Evolutionary conservation across 37 sponge, comb jelly and placozoan species (phyloP).

Genomic region (Hormiphora californensis): DNA sequence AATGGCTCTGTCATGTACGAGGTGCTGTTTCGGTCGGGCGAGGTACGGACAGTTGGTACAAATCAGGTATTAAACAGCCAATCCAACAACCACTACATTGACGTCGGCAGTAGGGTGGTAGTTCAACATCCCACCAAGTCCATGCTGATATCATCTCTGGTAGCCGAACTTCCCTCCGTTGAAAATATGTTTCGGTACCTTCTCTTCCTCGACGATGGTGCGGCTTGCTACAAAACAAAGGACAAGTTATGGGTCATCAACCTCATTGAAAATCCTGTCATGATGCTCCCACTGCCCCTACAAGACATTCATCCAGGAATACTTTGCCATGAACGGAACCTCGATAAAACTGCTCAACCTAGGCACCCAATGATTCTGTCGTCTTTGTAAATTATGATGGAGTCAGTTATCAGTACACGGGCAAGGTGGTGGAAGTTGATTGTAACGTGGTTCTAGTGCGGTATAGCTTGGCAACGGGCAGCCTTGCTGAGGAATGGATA

Average conservation of each 20-base stretch:
- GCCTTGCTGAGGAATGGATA: slow-evolving; percentile 38
- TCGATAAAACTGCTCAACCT: neutral
- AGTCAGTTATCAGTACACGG: neutral
- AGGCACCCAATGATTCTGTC: slow-evolving; percentile 33
- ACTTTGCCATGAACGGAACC: slow-evolving; percentile 20
- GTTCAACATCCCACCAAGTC: slow-evolving; percentile 48
- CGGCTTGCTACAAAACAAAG: slow-evolving; percentile 41
- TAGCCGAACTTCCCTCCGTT: slow-evolving; percentile 30
- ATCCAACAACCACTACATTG: slow-evolving; percentile 44
- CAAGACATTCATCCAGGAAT: slow-evolving; percentile 36
- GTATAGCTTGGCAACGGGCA: slow-evolving; percentile 17
- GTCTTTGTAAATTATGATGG: slow-evolving; percentile 14
- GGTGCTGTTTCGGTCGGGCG: slow-evolving; percentile 29
- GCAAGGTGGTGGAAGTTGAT: slow-evolving; percentile 35
- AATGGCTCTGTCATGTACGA: slow-evolving; percentile 6
- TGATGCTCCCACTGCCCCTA: slow-evolving; percentile 46
- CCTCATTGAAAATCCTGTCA: slow-evolving; percentile 11
- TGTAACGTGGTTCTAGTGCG: slow-evolving; percentile 13
- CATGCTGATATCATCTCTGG: slow-evolving; percentile 34
- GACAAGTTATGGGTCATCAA: slow-evolving; percentile 52
- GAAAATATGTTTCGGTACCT: slow-evolving; percentile 7
- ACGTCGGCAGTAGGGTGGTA: slow-evolving; percentile 36
- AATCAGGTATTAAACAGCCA: slow-evolving; percentile 24
- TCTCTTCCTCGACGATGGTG: slow-evolving; percentile 40
- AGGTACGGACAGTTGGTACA: slow-evolving; percentile 9